Evolutionary conservation across 1,140 invertebrate species (phyloP).

Genomic region (Hypothenemus hampei): DNA sequence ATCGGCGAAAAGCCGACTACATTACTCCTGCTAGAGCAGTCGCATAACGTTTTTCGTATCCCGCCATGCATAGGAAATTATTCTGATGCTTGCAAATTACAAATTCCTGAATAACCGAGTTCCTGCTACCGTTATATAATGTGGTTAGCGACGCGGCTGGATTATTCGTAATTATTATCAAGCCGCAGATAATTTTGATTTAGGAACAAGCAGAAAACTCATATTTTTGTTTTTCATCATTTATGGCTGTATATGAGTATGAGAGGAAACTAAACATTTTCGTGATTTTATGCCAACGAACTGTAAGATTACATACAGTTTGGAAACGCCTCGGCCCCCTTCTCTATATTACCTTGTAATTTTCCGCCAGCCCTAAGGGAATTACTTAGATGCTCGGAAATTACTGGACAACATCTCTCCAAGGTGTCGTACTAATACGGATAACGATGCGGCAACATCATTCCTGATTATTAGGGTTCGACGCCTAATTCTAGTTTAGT

Average conservation of each 20-base stretch:
- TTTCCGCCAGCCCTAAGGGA: slow-evolving; percentile 14
- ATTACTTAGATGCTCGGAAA: slow-evolving; percentile 19
- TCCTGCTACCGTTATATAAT: slow-evolving; percentile 32
- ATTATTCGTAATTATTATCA: slow-evolving; percentile 36
- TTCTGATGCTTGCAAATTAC: not conserved
- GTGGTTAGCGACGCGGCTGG: slow-evolving; percentile 33
- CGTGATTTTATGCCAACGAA: slow-evolving; percentile 6
- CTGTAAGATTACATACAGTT: slow-evolving; percentile 10
- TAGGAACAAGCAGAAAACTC: too few species aligned
- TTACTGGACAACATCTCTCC: slow-evolving; percentile 20
- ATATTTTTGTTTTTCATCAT: too few species aligned
- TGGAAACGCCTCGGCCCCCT: not conserved
- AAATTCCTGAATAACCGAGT: slow-evolving; percentile 16
- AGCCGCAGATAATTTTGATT: slow-evolving; percentile 32
- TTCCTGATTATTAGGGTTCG: slow-evolving; percentile 36
- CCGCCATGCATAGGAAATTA: slow-evolving; percentile 2
- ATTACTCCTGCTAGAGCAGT: not conserved
- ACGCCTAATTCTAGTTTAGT: slow-evolving; percentile 30
- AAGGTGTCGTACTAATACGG: slow-evolving; percentile 36
- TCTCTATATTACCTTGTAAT: slow-evolving; percentile 17
- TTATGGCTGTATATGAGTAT: too few species aligned
- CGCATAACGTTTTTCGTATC: not conserved
- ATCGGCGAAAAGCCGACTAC: too few species aligned
- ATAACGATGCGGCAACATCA: slow-evolving; percentile 35
- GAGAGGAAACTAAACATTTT: too few species aligned